Conservation (phyloP, 2,888 invertebrate genomes). For the Beris morrisii region DNA sequence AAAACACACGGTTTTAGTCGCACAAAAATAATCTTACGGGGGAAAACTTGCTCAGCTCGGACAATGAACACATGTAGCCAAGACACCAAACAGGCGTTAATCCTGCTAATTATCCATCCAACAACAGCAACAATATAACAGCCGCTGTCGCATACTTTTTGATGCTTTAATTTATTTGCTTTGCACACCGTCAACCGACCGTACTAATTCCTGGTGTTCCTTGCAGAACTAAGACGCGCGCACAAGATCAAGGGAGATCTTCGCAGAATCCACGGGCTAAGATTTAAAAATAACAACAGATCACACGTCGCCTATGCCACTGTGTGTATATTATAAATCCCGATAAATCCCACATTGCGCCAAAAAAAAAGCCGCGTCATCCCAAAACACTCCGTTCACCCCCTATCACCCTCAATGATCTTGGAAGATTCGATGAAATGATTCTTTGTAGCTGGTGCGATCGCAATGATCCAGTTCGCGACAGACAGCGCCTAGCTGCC, state of each 20-base stretch:
- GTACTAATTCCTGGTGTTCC: conserved; percentile 17
- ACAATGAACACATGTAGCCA: conserved; percentile 37
- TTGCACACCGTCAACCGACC: conserved; percentile 21
- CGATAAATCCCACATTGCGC: no score
- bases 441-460: no score
- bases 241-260: conserved; percentile 18
- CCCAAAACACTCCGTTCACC: no score
- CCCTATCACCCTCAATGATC: no score
- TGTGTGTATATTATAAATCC: no score
- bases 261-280: conserved; percentile 22
- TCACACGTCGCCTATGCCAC: background rate
- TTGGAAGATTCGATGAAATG: no score
- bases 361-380: no score
- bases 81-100: conserved; percentile 38
- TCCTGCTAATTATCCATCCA: conserved; percentile 36
- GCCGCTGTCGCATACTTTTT: background rate
- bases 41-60: background rate
- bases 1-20: background rate
- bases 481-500: no score
- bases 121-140: conserved; percentile 4
- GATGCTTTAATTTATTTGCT: conserved; percentile 21
- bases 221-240: conserved; percentile 10
- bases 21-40: background rate
- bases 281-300: conserved; percentile 28
- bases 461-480: no score